Evolutionary conservation across 2,888 invertebrate genomes (phyloP), one percentile per base, ranked within the genome.

Genomic region (Heteropelma amictum): DNA sequence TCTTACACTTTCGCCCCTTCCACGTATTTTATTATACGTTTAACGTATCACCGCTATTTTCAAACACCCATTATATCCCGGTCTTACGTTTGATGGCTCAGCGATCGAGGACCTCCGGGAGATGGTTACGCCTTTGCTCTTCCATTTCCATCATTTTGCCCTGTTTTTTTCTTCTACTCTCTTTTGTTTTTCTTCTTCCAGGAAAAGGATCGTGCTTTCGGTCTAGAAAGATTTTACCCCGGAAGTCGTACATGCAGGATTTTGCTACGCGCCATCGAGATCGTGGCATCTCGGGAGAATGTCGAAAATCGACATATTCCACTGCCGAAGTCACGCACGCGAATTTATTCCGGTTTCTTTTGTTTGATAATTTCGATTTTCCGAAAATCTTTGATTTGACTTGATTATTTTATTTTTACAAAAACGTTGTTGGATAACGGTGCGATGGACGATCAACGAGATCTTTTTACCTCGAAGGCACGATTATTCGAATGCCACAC

Each of bases 1-100:
- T n/a, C n/a, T n/a, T 80, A 69, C 58, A 82, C 79, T 82, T 71
- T 72, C 79, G 76, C 81, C 81, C 80, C 83, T 81, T 84, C 81
- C 81, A 72, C 71, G 74, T 53, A 71, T 72, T 72, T 75, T 77
- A 72, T 51, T 58, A 42, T n/a, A 45, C 40, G n/a, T n/a, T n/a
- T n/a, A 42, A 56, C 30, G 14, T 21, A 35, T 23, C 49, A 14
- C 3, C 19, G 6, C 30, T 19, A 19, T 42, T 19, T 33, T 47
- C 23, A 23, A 56, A 35, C 17, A 17, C 49, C 19, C 17, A 47
- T 49, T 63, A 69, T 73, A n/a, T 73, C 69, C 19, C 14, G 35
- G 7, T 42, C 3, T 4, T 7, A n/a, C 12, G 14, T 12, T n/a
- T 14, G 19, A 17, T 30, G 21, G 26, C 12, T 19, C 21, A 1